Evolutionary conservation across 2,113 vertebrate genomes (phyloP), one percentile per base, ranked within the genome.

Genomic region (Grammomys surdaster): DNA sequence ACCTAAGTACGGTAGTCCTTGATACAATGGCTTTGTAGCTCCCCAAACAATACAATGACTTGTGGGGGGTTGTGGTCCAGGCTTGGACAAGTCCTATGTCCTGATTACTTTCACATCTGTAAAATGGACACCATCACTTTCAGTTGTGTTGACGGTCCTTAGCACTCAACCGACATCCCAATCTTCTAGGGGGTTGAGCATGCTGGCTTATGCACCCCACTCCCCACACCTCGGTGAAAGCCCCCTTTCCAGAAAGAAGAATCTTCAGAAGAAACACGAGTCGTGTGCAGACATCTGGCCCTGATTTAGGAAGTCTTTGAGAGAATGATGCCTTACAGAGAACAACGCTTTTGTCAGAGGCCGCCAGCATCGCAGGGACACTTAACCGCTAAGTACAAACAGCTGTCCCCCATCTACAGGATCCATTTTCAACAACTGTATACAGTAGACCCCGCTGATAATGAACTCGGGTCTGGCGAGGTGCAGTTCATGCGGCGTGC

Each of bases 301-400:
- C 88, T 92, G 95, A 97, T 97, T 97, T 97, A 92, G 84, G 73
- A 81, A 92, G 85, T 92, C 96, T 96, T 90, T 93, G 93, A 88
- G 87, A 97, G 95, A 97, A 65, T 93, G 72, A 93, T 95, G 81
- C 77, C 67, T 93, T 86, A 69, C 89, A 90, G 56, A 95, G 90
- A 96, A 93, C 95, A 92, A 85, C 92, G 92, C 77, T 85, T 97
- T 96, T 95, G 94, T 96, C 94, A 70, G 96, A 92, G 97, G 93
- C 97, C 14, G 90, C 88, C 58, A 58, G 96, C 93, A 87, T 96
- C 0, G 13, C 67, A 69, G 86, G 95, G 95, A 96, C 95, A 92
- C 88, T 95, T 96, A 96, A 78, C 86, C 1, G 77, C 80, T 97
- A 96, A 97, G 95, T 96, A 80, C 67, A 96, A 97, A 97, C 97